These are phyloP conservation scores for Plectrocnemia conspersa DNA, from an alignment of 1,140 invertebrate species.

Conservation along the genomic window DNA sequence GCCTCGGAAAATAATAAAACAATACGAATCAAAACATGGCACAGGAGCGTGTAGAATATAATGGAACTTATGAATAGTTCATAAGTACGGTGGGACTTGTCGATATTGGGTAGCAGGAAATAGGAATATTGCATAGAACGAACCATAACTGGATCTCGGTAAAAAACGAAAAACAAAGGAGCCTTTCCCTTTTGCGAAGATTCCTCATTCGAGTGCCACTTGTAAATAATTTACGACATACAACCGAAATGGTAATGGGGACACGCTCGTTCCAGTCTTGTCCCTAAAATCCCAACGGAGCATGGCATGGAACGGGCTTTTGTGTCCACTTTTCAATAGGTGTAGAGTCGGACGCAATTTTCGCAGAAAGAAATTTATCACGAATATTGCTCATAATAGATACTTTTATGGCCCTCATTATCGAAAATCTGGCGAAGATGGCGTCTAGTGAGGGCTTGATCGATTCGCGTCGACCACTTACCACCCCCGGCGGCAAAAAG, in stretches of 20 bases:
- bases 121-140: conserved; percentile 5
- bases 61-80: conserved; percentile 36
- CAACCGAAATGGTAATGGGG: conserved; percentile 8
- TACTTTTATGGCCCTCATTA: neutral
- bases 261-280: neutral
- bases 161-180: conserved; percentile 9
- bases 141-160: neutral
- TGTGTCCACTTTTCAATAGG: conserved; percentile 2
- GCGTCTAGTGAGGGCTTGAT: neutral
- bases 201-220: neutral
- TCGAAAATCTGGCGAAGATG: neutral
- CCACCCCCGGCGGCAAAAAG: conserved; percentile 6
- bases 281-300: neutral
- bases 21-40: conserved; percentile 33
- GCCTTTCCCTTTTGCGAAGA: neutral
- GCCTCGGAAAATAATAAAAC: too few relatives aligned
- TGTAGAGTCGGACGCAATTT: too few relatives aligned
- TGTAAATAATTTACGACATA: conserved; percentile 11
- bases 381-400: neutral
- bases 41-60: conserved; percentile 32
- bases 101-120: conserved; percentile 9
- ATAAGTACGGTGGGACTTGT: conserved; percentile 22
- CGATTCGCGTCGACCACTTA: too few relatives aligned
- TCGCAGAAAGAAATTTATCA: too few relatives aligned
- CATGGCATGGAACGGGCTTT: neutral